These are phyloP conservation scores for Lycia hirtaria DNA, from an alignment of 2,888 invertebrate species.

Conservation along the genomic window DNA sequence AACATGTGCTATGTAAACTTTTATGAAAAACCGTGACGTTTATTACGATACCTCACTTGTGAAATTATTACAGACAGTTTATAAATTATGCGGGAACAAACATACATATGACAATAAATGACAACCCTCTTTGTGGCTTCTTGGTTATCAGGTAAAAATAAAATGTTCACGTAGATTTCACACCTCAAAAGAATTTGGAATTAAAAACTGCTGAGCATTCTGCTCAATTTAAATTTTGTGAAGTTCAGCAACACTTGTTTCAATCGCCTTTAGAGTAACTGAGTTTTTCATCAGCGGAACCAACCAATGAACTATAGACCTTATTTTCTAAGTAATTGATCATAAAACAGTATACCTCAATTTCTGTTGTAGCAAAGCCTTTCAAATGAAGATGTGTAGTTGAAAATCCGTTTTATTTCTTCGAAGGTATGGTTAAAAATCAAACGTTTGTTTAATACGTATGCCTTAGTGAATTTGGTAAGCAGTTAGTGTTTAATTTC, in stretches of 20 bases:
- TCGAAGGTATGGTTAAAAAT: background rate
- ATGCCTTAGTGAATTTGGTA: slow-evolving; percentile 6
- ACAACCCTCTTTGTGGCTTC: no score
- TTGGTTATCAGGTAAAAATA: background rate
- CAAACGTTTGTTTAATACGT: no score
- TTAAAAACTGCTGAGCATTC: slow-evolving; percentile 3
- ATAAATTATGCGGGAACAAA: no score
- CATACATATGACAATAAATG: no score
- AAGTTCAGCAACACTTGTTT: slow-evolving; percentile 18
- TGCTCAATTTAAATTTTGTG: slow-evolving; percentile 16
- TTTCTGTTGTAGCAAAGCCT: background rate
- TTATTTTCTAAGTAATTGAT: background rate
- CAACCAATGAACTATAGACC: background rate
- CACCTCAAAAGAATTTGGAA: background rate
- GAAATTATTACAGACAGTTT: no score
- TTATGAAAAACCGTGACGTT: no score
- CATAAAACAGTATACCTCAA: background rate
- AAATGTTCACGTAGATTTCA: background rate
- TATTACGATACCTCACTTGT: no score
- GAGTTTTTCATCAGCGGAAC: slow-evolving; percentile 4
- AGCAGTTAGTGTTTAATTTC: slow-evolving; percentile 24
- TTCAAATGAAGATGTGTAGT: background rate
- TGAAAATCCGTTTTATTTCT: background rate
- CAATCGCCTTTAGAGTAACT: slow-evolving; percentile 2
- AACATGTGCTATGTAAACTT: no score